Evolutionary conservation across 1,140 invertebrate species (phyloP), one percentile per base, ranked within the genome.

Genomic region (Palaemon carinicauda): DNA sequence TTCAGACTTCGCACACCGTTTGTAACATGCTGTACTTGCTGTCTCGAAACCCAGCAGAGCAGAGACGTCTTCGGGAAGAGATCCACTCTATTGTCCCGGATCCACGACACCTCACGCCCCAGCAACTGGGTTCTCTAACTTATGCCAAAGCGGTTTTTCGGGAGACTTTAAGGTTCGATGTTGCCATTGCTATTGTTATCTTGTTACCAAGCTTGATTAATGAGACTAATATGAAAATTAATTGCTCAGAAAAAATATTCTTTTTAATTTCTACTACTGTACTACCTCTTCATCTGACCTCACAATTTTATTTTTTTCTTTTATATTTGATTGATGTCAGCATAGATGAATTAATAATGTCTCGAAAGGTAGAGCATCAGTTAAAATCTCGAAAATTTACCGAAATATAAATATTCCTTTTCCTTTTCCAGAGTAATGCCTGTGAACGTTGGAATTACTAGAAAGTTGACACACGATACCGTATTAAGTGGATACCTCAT

Each of bases 1-100:
- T 41, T 12, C 81, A 88, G 87, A 81, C 87, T 4, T 86, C 82
- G 21, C 87, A 88, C 81, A 52, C 87, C 9, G 87, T 82, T 51
- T 77, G 75, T 21, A 80, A 84, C 78, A 41, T 80, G 29, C 78
- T 88, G 60, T 88, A 88, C 78, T 79, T 88, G 52, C 52, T 88
- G 52, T 78, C 87, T 10, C 54, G 71, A 27, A 33, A 88, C 41
- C 82, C 77, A 1, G 53, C 52, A 15, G 82, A 27, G 7, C 79
- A 82, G 77, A 31, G 12, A 79, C 29, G 51, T 21, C 75, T 88
- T 52, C 51, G 77, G 33, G 33, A 52, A 27, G 82, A 88, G 41
- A 53, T 88, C 24, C 31, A 69, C 29, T 17, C 41, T 1, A 53
- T 81, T 33, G 60, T 88, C 24, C 79, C 71, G 21, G 50, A 60